Percentiles rank a stretch among this genome's conserved stretches.
Evolutionary conservation across 92 coral and sea anemone species (phyloP).

Genomic region (Porites cylindrica): DNA sequence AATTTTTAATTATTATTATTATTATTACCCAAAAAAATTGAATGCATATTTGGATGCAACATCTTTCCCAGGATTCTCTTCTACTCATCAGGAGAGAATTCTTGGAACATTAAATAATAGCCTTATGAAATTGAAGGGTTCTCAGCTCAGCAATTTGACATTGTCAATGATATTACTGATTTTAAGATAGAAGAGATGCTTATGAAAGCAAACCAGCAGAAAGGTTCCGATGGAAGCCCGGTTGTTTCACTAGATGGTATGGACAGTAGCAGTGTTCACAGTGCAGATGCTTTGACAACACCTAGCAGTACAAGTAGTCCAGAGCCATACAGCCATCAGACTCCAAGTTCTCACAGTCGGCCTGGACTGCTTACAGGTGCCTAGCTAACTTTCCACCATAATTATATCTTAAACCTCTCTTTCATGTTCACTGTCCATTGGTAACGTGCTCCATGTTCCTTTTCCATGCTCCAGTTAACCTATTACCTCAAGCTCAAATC

Average conservation of each 20-base stretch:
- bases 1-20: too few species aligned
- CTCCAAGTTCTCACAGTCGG: background rate
- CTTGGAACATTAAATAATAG: background rate
- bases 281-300: conserved; percentile 72
- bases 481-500: too few species aligned
- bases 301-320: conserved; percentile 44
- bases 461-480: too few species aligned
- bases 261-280: conserved; percentile 81
- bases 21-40: too few species aligned
- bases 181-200: conserved; percentile 70
- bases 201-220: conserved; percentile 72
- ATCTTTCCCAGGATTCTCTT: too few species aligned
- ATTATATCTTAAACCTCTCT: too few species aligned
- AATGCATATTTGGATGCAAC: too few species aligned
- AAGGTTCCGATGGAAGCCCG: conserved; percentile 81
- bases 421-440: too few species aligned
- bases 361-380: conserved; percentile 55
- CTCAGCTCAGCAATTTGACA: too few species aligned
- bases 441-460: too few species aligned
- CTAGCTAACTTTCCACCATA: background rate
- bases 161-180: background rate
- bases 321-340: conserved; percentile 21
- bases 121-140: too few species aligned
- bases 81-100: too few species aligned
- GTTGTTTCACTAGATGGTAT: conserved; percentile 64